phyloP scores from a whole-genome alignment of 1,140 invertebrate species.

The Patella vulgata region DNA sequence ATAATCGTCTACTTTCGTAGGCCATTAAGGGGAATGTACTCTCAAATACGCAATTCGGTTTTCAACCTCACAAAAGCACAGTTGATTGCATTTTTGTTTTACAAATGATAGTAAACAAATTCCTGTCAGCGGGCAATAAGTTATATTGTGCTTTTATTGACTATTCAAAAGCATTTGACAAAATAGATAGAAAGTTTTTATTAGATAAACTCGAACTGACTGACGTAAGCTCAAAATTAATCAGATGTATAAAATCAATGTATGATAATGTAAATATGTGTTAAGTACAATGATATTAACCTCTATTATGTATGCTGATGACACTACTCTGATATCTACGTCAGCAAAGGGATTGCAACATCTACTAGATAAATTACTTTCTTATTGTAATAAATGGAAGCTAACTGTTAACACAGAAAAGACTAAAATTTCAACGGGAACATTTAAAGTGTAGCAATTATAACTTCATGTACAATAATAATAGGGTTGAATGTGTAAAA shows the following conservation, averaged over 20 bases:
- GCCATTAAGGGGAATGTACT: constrained; percentile 6
- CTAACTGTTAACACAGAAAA: constrained; percentile 12
- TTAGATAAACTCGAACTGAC: constrained; percentile 10
- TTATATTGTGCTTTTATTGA: constrained; percentile 19
- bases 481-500: too few relatives aligned
- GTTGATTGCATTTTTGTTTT: constrained; percentile 21
- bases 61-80: constrained; percentile 7
- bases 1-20: constrained; percentile 9
- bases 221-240: constrained; percentile 7
- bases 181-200: constrained; percentile 1
- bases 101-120: constrained; percentile 5
- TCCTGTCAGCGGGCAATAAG: constrained; percentile 7
- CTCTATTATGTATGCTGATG: constrained; percentile 10
- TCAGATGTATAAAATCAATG: constrained; percentile 12
- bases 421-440: too few relatives aligned
- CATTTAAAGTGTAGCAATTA: too few relatives aligned
- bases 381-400: constrained; percentile 5
- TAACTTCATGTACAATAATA: too few relatives aligned
- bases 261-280: constrained; percentile 9
- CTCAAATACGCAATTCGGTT: constrained; percentile 16
- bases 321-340: constrained; percentile 9
- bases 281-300: background rate
- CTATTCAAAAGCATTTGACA: constrained; percentile 11
- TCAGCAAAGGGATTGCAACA: constrained; percentile 5
- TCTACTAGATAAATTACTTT: background rate